Evolutionary conservation across 35 echinoderm and acorn worm species (phyloP).

Genomic region (Chiridota heheva): DNA sequence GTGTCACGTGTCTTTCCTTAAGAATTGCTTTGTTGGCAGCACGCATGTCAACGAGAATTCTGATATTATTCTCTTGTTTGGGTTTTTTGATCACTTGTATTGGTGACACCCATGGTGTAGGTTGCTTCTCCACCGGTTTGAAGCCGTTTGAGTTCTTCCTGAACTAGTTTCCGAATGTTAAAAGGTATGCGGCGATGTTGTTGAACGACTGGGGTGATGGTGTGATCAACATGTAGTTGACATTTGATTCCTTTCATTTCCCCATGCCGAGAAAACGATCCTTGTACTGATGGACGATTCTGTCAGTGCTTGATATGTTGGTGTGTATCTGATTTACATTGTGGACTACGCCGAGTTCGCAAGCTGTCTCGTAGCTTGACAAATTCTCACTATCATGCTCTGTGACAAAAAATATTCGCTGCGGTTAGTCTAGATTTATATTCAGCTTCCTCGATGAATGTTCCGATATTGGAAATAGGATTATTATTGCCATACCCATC

Average conservation of each 20-base stretch:
- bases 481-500: background rate
- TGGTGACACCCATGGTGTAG: constrained; percentile 69
- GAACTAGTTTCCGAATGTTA: constrained; percentile 29
- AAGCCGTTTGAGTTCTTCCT: constrained; percentile 39
- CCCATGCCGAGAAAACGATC: constrained; percentile 39
- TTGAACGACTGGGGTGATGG: constrained; percentile 37
- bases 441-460: background rate
- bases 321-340: constrained; percentile 17
- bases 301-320: background rate
- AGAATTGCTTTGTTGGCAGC: constrained; percentile 52
- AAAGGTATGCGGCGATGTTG: constrained; percentile 25
- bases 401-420: constrained; percentile 1
- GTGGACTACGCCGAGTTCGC: constrained; percentile 17
- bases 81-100: constrained; percentile 49
- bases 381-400: background rate
- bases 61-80: constrained; percentile 31
- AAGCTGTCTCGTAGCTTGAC: constrained; percentile 11
- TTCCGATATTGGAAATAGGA: background rate
- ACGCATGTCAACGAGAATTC: constrained; percentile 63
- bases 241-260: constrained; percentile 37
- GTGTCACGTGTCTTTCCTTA: constrained; percentile 60
- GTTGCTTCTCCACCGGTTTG: constrained; percentile 25
- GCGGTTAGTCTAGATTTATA: background rate
- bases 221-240: constrained; percentile 41
- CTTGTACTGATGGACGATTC: constrained; percentile 1